Conservation (phyloP, 2,113 vertebrate species). For the Lycocorax pyrrhopterus region DNA sequence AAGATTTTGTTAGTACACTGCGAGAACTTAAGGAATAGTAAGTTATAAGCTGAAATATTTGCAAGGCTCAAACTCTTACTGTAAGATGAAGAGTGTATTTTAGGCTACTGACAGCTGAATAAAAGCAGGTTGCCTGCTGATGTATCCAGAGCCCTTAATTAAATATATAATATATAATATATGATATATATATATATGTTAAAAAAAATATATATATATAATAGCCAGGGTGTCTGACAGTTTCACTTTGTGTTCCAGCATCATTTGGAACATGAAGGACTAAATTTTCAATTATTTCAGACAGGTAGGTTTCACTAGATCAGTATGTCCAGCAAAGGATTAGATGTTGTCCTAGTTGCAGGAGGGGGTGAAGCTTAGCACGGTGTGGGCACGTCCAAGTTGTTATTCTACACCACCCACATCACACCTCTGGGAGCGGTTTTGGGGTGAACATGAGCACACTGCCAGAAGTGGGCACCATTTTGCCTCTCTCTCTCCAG, state of each 20-base stretch:
- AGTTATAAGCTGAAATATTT: not conserved
- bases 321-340: not conserved
- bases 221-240: not conserved
- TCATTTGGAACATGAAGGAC: not conserved
- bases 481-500: not conserved
- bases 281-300: not conserved
- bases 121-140: not conserved
- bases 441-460: not conserved
- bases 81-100: not conserved
- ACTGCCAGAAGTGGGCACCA: not conserved
- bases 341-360: not conserved
- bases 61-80: not conserved
- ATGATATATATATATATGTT: too few species aligned
- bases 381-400: rapidly evolving
- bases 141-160: not conserved
- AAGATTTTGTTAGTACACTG: not conserved
- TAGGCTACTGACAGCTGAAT: not conserved
- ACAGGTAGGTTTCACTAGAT: not conserved
- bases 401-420: not conserved
- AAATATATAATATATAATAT: too few species aligned
- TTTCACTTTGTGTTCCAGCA: not conserved
- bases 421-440: not conserved
- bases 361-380: not conserved
- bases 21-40: not conserved
- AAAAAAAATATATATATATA: not conserved